phyloP scores from a whole-genome alignment of 2,113 vertebrate species.

The Brachypteracias leptosomus region DNA sequence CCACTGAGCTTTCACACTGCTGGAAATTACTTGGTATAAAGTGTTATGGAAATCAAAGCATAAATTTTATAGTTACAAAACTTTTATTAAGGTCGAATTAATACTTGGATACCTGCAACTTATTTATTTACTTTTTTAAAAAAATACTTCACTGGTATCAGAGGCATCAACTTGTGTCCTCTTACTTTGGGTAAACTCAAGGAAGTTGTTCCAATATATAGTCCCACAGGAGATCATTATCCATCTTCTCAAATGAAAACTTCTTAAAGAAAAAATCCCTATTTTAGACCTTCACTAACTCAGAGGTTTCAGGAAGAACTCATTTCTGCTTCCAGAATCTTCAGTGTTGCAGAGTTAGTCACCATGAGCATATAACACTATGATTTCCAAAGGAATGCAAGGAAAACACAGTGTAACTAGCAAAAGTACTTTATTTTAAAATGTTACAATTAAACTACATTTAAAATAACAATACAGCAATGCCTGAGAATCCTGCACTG shows the following conservation, averaged over 20 bases:
- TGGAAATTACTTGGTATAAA: neutral
- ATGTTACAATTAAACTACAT: neutral
- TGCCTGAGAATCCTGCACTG: neutral
- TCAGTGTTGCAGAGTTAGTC: neutral
- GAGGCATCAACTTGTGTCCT: neutral
- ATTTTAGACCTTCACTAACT: neutral
- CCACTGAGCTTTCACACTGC: neutral
- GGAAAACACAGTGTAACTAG: neutral
- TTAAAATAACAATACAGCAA: neutral
- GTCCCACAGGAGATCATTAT: neutral
- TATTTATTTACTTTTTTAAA: neutral
- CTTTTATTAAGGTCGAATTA: neutral
- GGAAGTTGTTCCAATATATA: neutral
- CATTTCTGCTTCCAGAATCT: neutral
- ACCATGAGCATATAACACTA: neutral
- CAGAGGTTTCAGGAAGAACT: neutral
- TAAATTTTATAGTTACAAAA: neutral
- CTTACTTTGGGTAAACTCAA: neutral
- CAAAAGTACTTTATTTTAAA: neutral
- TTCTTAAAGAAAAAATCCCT: neutral
- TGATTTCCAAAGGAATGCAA: neutral
- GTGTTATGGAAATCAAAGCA: neutral
- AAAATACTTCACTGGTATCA: neutral
- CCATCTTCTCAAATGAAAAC: neutral
- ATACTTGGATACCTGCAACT: neutral